phyloP scores from a whole-genome alignment of 2,888 invertebrate genomes.

The Scrobipalpa costella region DNA sequence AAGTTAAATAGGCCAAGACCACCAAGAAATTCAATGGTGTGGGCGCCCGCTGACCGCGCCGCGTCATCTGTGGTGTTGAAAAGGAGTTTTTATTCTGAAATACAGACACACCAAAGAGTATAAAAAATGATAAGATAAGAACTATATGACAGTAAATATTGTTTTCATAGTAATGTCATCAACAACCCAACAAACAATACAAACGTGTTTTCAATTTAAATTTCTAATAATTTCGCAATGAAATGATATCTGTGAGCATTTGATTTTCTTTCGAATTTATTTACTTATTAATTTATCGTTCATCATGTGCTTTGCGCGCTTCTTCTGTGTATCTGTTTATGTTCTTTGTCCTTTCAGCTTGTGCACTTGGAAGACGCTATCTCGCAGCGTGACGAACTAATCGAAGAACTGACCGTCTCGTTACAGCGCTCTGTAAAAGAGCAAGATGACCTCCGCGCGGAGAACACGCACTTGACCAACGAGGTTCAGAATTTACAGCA shows the following conservation, averaged over 20 bases:
- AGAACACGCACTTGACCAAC: constrained; percentile 82
- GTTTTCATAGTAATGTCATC: not conserved
- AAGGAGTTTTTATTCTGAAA: too few relatives aligned
- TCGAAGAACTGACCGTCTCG: constrained; percentile 86
- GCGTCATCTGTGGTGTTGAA: too few relatives aligned
- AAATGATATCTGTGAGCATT: constrained; percentile 30
- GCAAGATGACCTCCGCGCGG: constrained; percentile 81
- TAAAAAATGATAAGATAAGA: too few relatives aligned
- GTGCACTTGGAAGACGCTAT: constrained; percentile 87
- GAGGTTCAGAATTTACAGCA: constrained; percentile 80
- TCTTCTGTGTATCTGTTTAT: constrained; percentile 25
- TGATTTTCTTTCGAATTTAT: not conserved
- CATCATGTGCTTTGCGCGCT: constrained; percentile 25
- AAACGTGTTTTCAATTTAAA: not conserved
- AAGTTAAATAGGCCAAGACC: too few relatives aligned
- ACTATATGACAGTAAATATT: too few relatives aligned
- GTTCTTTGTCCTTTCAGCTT: constrained; percentile 80
- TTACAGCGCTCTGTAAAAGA: constrained; percentile 84
- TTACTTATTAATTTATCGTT: constrained; percentile 12
- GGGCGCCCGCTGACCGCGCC: too few relatives aligned
- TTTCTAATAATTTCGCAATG: constrained; percentile 27
- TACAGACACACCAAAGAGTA: too few relatives aligned
- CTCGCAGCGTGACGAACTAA: constrained; percentile 85
- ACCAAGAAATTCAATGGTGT: too few relatives aligned
- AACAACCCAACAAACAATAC: constrained; percentile 11